A percentile compares a stretch with the other conserved stretches of the same genome.
phyloP scores from a whole-genome alignment of 2,797 vertebrate genomes.

The Menidia menidia region DNA sequence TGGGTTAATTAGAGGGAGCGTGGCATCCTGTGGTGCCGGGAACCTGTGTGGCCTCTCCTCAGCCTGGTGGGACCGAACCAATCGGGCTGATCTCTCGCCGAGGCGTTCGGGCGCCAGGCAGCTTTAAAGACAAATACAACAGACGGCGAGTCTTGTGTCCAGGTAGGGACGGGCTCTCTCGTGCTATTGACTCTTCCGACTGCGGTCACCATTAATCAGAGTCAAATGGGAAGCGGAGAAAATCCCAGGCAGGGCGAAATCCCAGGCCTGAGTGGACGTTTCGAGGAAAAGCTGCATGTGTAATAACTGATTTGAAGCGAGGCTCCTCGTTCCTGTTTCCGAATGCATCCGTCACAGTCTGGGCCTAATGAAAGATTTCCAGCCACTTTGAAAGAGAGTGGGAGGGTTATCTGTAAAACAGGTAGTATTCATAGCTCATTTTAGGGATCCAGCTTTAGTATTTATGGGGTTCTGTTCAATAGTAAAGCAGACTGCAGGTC shows the following conservation, averaged over 20 bases:
- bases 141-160: conserved; percentile 24
- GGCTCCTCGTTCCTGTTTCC: not conserved
- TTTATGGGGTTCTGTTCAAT: no score
- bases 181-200: not conserved
- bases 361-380: no score
- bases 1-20: conserved; percentile 69
- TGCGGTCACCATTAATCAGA: conserved; percentile 21
- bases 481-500: no score
- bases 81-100: not conserved
- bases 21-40: conserved; percentile 49
- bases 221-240: conserved; percentile 24
- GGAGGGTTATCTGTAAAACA: no score
- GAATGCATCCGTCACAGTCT: not conserved
- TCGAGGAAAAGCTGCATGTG: not conserved
- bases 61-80: conserved; percentile 45
- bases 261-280: conserved; percentile 7
- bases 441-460: no score
- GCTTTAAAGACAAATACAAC: conserved; percentile 36
- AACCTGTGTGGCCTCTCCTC: conserved; percentile 52
- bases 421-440: no score
- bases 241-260: conserved; percentile 2
- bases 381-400: no score
- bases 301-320: not conserved
- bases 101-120: conserved; percentile 4
- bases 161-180: conserved; percentile 18